Base-by-base conservation (phyloP, 2,113 vertebrate genomes). In the Scartelaos histophorus region DNA sequence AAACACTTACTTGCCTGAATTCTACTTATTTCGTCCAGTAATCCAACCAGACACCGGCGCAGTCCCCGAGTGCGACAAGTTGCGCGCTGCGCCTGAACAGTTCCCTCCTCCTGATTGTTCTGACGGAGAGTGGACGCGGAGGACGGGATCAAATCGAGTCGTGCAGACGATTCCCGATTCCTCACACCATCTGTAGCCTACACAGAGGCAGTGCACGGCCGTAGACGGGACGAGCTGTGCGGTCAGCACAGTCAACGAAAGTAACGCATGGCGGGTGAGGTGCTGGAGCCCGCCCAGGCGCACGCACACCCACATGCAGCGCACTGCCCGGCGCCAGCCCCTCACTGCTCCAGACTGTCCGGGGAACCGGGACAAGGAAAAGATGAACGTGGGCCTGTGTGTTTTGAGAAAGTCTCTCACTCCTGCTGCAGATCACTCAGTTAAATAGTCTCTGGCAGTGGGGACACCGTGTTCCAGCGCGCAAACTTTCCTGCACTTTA, bases 181-280 rank as follows among this genome's bases (percentile, higher is more conserved):
- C 86, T 90, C 86, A 88, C 84, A 86, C 92, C 91, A 90, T 92
- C 88, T 90, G 90, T n/a, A 54, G 51, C 47, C 16, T 86, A 81
- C 74, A 74, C 89, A 69, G 71, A 76, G 80, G 84, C 85, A 83
- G 83, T 74, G n/a, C 78, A 84, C 77, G n/a, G 16, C 74, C 53
- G 87, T 74, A 76, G 75, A 80, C 78, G 60, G 70, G 24, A 34
- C 15, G 72, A 72, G 76, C 81, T 80, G 80, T 65, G 82, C 61
- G 71, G 79, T 83, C 82, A 77, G 85, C 80, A 56, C 74, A 84
- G 74, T 74, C 83, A 85, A 73, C 87, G 88, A 85, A 78, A 47
- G 67, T 16, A 49, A 82, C 79, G 75, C 56, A 84, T 70, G 70
- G 49, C 65, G 84, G 54, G n/a, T 22, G 13, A 6, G 86, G 76